phyloP scores from a whole-genome alignment of 2,888 invertebrate genomes.

The Meliscaeva auricollis region DNA sequence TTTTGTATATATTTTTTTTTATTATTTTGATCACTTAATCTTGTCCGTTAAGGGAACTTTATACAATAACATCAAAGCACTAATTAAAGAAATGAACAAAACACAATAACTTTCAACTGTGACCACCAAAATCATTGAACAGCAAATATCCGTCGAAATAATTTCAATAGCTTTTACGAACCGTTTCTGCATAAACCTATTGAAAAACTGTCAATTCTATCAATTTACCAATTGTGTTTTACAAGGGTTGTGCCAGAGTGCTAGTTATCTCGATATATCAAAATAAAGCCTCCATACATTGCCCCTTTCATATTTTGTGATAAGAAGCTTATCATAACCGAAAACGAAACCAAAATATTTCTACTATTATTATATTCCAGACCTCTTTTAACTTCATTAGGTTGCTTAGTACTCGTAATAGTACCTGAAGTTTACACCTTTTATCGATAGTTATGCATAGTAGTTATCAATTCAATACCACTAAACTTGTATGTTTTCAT shows the following conservation, averaged over 20 bases:
- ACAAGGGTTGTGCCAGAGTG: constrained; percentile 7
- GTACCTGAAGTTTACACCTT: constrained; percentile 30
- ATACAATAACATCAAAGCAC: not conserved
- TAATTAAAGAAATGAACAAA: not conserved
- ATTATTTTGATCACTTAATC: not conserved
- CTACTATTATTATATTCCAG: not conserved
- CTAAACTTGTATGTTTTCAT: constrained; percentile 5
- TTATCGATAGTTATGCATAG: constrained; percentile 26
- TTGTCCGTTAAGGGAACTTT: too few relatives aligned
- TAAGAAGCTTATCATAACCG: constrained; percentile 8
- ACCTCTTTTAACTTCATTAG: not conserved
- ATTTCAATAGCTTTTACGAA: constrained; percentile 33
- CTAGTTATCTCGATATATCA: constrained; percentile 5
- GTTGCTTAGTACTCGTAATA: not conserved
- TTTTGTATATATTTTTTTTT: not conserved
- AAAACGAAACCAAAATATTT: constrained; percentile 27
- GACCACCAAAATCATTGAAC: not conserved
- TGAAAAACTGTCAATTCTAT: constrained; percentile 67
- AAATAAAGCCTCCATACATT: not conserved
- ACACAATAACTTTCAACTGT: not conserved
- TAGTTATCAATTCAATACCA: constrained; percentile 46
- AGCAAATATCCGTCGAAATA: not conserved
- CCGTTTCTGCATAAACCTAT: constrained; percentile 61
- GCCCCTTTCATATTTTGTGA: not conserved
- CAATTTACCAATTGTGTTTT: constrained; percentile 32